Conservation (phyloP, 2,888 invertebrate species). For the Galerucella pusilla region DNA sequence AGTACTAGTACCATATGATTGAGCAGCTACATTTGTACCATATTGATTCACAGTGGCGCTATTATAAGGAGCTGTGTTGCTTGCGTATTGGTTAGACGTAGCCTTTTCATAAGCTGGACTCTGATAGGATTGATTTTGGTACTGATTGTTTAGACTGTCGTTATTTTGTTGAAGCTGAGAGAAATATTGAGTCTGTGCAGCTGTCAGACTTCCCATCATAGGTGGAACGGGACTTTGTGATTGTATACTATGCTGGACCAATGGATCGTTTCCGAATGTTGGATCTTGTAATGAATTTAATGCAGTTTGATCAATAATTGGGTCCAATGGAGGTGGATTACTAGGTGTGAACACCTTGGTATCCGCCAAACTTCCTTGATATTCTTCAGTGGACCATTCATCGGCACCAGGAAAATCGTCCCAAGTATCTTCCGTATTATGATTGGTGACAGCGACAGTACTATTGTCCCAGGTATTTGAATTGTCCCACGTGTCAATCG, state of each 20-base stretch:
- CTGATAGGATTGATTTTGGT: conserved; percentile 51
- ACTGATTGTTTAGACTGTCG: conserved; percentile 56
- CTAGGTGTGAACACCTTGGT: conserved; percentile 92
- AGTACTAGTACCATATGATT: conserved; percentile 46
- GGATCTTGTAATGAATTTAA: conserved; percentile 43
- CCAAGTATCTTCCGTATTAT: conserved; percentile 68
- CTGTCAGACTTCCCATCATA: conserved; percentile 66
- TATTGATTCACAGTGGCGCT: conserved; percentile 27
- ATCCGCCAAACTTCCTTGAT: conserved; percentile 93
- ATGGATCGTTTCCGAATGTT: conserved; percentile 36
- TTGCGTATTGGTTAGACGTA: conserved; percentile 27
- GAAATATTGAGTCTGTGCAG: conserved; percentile 72
- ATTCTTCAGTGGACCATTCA: conserved; percentile 83
- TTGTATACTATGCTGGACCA: conserved; percentile 48
- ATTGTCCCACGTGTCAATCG: conserved; percentile 72
- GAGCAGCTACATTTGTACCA: conserved; percentile 42
- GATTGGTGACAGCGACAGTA: conserved; percentile 56
- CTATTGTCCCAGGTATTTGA: conserved; percentile 62
- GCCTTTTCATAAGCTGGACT: conserved; percentile 41
- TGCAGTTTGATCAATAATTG: conserved; percentile 40
- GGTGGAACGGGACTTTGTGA: conserved; percentile 54
- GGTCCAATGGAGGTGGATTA: conserved; percentile 59
- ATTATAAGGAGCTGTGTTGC: conserved; percentile 38
- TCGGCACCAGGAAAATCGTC: conserved; percentile 70
- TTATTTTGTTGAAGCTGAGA: conserved; percentile 70